Base-by-base conservation (phyloP, 2,797 vertebrate genomes). In the Pantherophis alleghaniensis region DNA sequence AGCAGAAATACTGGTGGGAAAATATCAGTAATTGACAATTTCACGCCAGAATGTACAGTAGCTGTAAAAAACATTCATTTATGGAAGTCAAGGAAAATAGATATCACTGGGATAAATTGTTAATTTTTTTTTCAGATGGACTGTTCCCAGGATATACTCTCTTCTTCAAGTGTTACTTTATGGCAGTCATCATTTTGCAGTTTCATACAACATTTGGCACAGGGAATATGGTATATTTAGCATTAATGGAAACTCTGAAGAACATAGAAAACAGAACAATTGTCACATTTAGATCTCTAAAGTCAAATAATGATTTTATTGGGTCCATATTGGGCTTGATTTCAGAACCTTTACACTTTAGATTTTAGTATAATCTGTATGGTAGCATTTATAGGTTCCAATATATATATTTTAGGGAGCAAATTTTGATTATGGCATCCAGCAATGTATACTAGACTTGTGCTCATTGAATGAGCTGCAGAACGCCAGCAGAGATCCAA, bases 101-200 rank as follows among this genome's bases (percentile, higher is more conserved):
- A 47, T 26, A 57, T 91, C n/a, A 57, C n/a, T 20, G 53, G 32
- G 86, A 91, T 57, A 69, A 86, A 57, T 37, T 66, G 51, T 32
- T 83, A 53, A 57, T 91, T 63, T 57, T 88, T 59, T n/a, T 91
- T 16, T 91, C 63, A 88, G 87, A 32, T 86, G 12, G 87, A 89
- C 69, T 56, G 9, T 88, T 74, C 59, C 47, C 20, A 28, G 57
- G n/a, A 51, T 5, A 42, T n/a, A 9, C 63, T 7, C 22, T 26
- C 14, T 86, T 86, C 13, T 42, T 55, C 60, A 79, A 55, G 16
- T 90, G 37, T n/a, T 60, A 24, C 16, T 55, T 87, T 53, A 59
- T 47, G 88, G 88, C 28, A 90, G 53, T 74, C 42, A 88, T 47
- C 32, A 42, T 88, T 55, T 37, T 59, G 20, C 7, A 51, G 57